Conservation (phyloP, 2,797 vertebrate species). For the Nothura maculosa region DNA sequence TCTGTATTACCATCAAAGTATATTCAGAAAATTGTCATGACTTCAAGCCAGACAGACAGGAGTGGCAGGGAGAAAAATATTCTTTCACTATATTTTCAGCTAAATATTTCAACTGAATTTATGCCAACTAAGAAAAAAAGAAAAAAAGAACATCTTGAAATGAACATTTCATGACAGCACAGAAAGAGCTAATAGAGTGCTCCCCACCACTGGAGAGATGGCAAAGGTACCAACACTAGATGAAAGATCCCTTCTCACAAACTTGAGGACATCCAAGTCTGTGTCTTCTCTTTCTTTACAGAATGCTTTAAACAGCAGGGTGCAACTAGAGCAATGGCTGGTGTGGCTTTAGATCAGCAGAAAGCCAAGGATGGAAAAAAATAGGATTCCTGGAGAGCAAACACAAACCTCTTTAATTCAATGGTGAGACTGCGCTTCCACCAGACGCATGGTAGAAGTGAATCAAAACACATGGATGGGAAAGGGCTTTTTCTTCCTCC, state of each 20-base stretch:
- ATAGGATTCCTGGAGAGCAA: not conserved
- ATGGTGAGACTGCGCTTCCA: not conserved
- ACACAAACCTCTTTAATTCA: not conserved
- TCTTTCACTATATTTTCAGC: not conserved
- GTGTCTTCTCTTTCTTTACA: not conserved
- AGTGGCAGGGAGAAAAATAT: not conserved
- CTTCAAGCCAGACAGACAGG: not conserved
- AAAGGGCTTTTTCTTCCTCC: not conserved
- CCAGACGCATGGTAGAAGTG: not conserved
- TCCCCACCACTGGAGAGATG: not conserved
- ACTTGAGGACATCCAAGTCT: not conserved
- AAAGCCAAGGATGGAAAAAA: not conserved
- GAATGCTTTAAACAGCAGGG: not conserved
- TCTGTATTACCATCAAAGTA: not conserved
- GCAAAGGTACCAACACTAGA: rapidly evolving
- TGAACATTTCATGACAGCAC: not conserved
- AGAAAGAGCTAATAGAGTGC: not conserved
- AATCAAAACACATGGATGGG: not conserved
- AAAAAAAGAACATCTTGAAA: not conserved
- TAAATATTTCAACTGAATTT: not conserved
- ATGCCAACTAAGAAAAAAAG: not conserved
- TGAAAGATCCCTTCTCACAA: rapidly evolving
- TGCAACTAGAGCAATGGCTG: not conserved
- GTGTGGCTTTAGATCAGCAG: not conserved
- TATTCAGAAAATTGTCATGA: not conserved